Evolutionary conservation across 2,797 vertebrate species (phyloP), one percentile per base, ranked within the genome.

Genomic region (Squalus acanthias): DNA sequence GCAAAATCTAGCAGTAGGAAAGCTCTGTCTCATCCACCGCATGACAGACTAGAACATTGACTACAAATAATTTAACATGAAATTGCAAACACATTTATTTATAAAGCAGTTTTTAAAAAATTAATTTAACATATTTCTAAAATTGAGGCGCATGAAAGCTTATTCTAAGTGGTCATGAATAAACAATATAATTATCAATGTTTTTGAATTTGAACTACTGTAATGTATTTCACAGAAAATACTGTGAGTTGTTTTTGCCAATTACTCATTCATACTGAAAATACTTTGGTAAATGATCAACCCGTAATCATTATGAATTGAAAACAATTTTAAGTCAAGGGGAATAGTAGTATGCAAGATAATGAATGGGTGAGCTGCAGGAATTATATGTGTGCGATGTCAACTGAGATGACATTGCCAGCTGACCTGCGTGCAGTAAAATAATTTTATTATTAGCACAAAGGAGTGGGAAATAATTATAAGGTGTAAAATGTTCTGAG

Each of bases 401-500:
- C 94, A 95, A 46, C 70, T 95, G 94, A 33, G 50, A 95, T 95
- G 94, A 95, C 94, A 95, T 60, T 76, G 94, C 70, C 50, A 95
- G 69, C 94, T 95, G 70, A 95, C 94, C 94, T 95, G 94, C 10
- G 10, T 93, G 91, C 91, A 69, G 91, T 76, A 95, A 74, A n/a
- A 29, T 74, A 57, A 89, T 96, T 96, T 70, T 95, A 87, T n/a
- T 63, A 50, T 74, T 95, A 72, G 15, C 94, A 96, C 79, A 74
- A 46, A 96, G 65, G 87, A 63, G 63, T 65, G 8, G 79, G 79
- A 60, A 82, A 88, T 53, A 92, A 69, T 96, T 96, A 91, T 87
- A 96, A 87, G 39, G 72, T 95, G 94, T 95, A 95, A 74, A 96
- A 82, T 88, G 57, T 95, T 95, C 74, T 95, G 94, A 74, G 70